phyloP scores from a whole-genome alignment of 1,140 invertebrate genomes.

The Euglossa dilemma region DNA sequence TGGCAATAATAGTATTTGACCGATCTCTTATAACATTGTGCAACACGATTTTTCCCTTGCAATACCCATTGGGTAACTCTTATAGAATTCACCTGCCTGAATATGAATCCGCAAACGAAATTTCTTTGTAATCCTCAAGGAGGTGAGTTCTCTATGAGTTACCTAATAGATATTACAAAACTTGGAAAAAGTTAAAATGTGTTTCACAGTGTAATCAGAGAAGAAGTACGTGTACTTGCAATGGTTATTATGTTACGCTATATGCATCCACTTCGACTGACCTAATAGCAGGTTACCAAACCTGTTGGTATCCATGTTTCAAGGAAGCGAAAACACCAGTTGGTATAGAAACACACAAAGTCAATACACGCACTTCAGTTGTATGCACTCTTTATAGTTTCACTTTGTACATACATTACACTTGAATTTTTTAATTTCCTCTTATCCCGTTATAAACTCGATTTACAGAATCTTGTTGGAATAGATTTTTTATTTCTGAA shows the following conservation, averaged over 20 bases:
- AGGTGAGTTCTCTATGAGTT: too few relatives aligned
- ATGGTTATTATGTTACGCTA: conserved; percentile 29
- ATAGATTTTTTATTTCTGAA: conserved; percentile 87
- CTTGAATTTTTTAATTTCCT: conserved; percentile 78
- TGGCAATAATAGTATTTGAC: conserved; percentile 34
- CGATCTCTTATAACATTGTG: conserved; percentile 55
- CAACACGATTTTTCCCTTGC: too few relatives aligned
- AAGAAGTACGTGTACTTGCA: conserved; percentile 26
- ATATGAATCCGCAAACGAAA: too few relatives aligned
- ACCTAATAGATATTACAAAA: too few relatives aligned
- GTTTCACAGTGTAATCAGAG: too few relatives aligned
- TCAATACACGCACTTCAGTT: conserved; percentile 44
- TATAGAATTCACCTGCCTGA: too few relatives aligned
- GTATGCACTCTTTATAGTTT: conserved; percentile 40
- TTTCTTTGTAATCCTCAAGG: too few relatives aligned
- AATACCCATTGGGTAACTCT: too few relatives aligned
- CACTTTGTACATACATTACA: conserved; percentile 44
- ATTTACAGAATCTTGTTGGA: conserved; percentile 87
- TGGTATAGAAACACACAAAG: conserved; percentile 56
- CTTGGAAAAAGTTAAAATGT: too few relatives aligned
- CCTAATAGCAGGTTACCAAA: conserved; percentile 34
- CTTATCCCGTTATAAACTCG: conserved; percentile 90
- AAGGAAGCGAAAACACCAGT: conserved; percentile 35
- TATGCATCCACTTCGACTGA: conserved; percentile 32
- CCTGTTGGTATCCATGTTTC: conserved; percentile 36